Base-by-base conservation (phyloP, 37 sponge, comb jelly and placozoan genomes). In the Chondrosia reniformis region DNA sequence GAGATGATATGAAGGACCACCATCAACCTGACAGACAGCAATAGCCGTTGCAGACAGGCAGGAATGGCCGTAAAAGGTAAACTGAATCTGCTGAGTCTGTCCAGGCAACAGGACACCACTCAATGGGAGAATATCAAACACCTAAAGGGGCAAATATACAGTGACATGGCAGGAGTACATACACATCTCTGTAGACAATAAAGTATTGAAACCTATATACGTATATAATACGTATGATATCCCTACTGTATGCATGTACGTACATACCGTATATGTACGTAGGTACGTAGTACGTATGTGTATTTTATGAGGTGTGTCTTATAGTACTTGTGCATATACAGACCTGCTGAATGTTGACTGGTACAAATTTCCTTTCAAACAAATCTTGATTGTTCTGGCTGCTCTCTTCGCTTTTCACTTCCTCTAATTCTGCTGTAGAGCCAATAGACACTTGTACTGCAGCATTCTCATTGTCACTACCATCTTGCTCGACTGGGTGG, bases 111-210 rank as follows among this genome's bases (percentile, higher is more conserved):
- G 81, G 3, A 45, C 62, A 13, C 96, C 95, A 65, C 93, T 88
- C 10, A 98, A 80, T 17, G 99, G 99, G 10, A 98, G 89, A n/a
- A 98, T 89, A 59, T 98, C 99, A 87, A 98, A 98, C 31, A 98
- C 72, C 93, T 96, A 75, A 19, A 56, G 12, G 13, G 28, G 6
- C 28, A 30, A 19, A 59, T 13, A 59, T 59, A 49, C 52, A 19
- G 52, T 49, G 52, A n/a, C 15, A 15, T 49, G 15, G 15, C 10
- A 15, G 52, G 15, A 49, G 52, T 49, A 49, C 52, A 49, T 49
- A 49, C 52, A 15, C 15, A 49, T 49, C 15, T 49, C 10, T 15
- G 52, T 28, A 63, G 12, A 28, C 10, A 63, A 63, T 19, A 22
- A 63, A 10, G 21, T 63, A 63, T 19, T 22, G 12, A 30, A n/a